Conservation (phyloP, 2,888 invertebrate genomes). For the Cetonia aurata region DNA sequence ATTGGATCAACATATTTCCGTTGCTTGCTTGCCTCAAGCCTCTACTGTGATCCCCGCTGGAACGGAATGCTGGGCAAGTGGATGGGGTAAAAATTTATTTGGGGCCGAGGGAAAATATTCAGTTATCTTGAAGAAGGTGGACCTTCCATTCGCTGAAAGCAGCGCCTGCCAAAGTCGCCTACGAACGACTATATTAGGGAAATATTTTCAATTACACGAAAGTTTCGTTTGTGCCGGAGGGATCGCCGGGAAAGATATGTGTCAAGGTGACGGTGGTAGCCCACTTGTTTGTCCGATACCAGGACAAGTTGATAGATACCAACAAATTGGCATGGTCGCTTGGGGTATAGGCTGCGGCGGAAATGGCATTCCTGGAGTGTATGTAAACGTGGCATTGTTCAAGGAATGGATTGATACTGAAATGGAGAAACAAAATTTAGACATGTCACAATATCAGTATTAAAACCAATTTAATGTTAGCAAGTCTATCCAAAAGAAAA, state of each 20-base stretch:
- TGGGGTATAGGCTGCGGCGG: slow-evolving; percentile 88
- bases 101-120: slow-evolving; percentile 73
- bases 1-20: slow-evolving; percentile 77
- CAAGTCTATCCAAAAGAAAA: too few relatives aligned
- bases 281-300: slow-evolving; percentile 79
- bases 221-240: slow-evolving; percentile 88
- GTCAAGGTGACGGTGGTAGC: slow-evolving; percentile 85
- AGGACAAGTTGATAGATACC: slow-evolving; percentile 66
- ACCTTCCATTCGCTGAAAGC: slow-evolving; percentile 75
- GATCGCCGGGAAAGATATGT: slow-evolving; percentile 77
- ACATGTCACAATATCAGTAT: slow-evolving; percentile 49
- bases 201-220: slow-evolving; percentile 73
- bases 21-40: slow-evolving; percentile 74
- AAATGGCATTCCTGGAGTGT: slow-evolving; percentile 78
- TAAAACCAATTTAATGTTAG: slow-evolving; percentile 21
- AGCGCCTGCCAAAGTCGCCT: slow-evolving; percentile 72
- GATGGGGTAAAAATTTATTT: slow-evolving; percentile 84
- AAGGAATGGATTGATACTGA: slow-evolving; percentile 74
- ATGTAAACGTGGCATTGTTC: slow-evolving; percentile 76
- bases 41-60: slow-evolving; percentile 65
- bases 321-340: slow-evolving; percentile 79
- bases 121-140: slow-evolving; percentile 78
- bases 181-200: slow-evolving; percentile 75
- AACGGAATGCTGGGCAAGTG: slow-evolving; percentile 77
- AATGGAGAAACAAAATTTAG: slow-evolving; percentile 53